Conservation (phyloP, 2,113 vertebrate genomes). For the Mus spicilegus region DNA sequence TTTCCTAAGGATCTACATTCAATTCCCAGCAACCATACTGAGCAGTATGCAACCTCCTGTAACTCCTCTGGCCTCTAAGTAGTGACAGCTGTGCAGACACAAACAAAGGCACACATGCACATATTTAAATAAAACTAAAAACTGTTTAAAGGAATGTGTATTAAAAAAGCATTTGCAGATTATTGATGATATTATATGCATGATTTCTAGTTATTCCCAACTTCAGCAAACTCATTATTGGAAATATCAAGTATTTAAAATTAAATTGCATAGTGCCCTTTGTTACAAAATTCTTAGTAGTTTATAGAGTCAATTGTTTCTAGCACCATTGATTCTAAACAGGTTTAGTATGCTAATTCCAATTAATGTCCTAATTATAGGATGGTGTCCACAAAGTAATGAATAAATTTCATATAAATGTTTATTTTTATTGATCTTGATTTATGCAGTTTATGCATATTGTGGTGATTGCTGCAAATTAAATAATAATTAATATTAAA, state of each 20-base stretch:
- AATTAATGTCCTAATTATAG: conserved; percentile 46
- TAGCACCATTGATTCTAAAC: neutral
- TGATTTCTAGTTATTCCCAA: neutral
- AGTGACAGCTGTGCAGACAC: neutral
- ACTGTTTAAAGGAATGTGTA: neutral
- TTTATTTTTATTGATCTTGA: conserved; percentile 12
- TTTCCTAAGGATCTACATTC: neutral
- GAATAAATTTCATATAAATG: conserved; percentile 18
- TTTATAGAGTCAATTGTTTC: conserved; percentile 47
- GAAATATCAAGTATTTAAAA: conserved; percentile 31
- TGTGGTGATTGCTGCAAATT: conserved; percentile 29
- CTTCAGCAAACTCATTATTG: neutral
- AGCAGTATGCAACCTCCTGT: no score
- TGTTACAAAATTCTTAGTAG: conserved; percentile 40
- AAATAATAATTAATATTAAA: conserved; percentile 57
- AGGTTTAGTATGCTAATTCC: conserved; percentile 41
- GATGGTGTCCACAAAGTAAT: neutral
- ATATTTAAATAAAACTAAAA: neutral
- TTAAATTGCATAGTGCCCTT: neutral
- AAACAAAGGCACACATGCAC: neutral
- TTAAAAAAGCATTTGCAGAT: neutral
- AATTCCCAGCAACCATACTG: neutral
- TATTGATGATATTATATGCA: neutral
- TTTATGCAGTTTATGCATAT: conserved; percentile 5
- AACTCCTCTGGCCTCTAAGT: neutral